Evolutionary conservation across 2,888 invertebrate species (phyloP).

Genomic region (Timandra comae): DNA sequence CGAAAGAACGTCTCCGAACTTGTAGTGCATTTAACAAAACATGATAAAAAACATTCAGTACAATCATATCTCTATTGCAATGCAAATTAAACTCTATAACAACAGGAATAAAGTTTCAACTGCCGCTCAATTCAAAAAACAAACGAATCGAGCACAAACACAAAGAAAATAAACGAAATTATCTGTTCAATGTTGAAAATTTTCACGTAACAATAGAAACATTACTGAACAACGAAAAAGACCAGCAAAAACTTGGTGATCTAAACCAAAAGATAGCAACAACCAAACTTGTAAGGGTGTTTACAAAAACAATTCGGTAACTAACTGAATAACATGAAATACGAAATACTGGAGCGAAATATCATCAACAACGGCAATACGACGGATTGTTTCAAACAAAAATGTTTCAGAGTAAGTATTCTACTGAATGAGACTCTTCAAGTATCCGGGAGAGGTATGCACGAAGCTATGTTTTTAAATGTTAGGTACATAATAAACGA

Average conservation of each 20-base stretch:
- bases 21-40: too few relatives aligned
- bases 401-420: slow-evolving; percentile 43
- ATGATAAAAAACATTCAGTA: too few relatives aligned
- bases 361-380: slow-evolving; percentile 51
- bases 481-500: slow-evolving; percentile 25
- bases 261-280: slow-evolving; percentile 25
- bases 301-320: slow-evolving; percentile 51
- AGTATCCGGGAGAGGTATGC: slow-evolving; percentile 45
- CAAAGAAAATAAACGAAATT: slow-evolving; percentile 19
- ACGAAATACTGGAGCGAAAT: slow-evolving; percentile 44
- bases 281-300: slow-evolving; percentile 36
- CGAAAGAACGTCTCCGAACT: too few relatives aligned
- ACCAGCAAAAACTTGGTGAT: slow-evolving; percentile 2
- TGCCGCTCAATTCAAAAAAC: too few relatives aligned
- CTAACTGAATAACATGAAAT: slow-evolving; percentile 52
- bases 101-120: too few relatives aligned
- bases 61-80: too few relatives aligned
- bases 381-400: slow-evolving; percentile 45
- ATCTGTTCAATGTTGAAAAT: slow-evolving; percentile 19
- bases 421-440: slow-evolving; percentile 25
- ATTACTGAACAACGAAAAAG: neutral
- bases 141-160: slow-evolving; percentile 10
- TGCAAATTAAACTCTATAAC: too few relatives aligned
- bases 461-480: slow-evolving; percentile 35
- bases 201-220: slow-evolving; percentile 21